These are phyloP conservation scores for Helostoma temminkii DNA, from an alignment of 2,797 vertebrate genomes.

Conservation along the genomic window DNA sequence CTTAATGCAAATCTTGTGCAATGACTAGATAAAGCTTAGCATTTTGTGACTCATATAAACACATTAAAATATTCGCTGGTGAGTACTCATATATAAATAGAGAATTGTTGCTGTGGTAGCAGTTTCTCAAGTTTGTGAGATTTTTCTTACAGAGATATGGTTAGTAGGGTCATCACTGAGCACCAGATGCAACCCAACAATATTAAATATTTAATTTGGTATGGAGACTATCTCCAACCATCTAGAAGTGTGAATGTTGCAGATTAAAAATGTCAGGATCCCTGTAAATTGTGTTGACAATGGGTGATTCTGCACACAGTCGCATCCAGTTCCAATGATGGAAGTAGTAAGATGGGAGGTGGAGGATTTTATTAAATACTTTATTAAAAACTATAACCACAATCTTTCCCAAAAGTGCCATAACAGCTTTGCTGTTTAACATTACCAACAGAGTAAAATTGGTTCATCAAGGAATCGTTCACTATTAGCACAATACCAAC, in stretches of 20 bases:
- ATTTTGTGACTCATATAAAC: conserved; percentile 9
- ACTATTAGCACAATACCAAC: not conserved
- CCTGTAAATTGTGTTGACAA: not conserved
- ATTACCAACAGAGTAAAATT: too few species aligned
- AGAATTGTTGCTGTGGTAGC: conserved; percentile 1
- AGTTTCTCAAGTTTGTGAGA: not conserved
- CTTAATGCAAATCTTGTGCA: conserved; percentile 17
- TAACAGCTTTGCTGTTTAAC: too few species aligned
- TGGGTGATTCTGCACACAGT: not conserved
- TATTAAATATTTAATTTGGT: too few species aligned
- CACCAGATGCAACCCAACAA: not conserved
- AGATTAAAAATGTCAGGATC: not conserved
- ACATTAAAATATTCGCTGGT: conserved; percentile 12
- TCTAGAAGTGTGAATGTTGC: not conserved
- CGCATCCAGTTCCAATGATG: not conserved
- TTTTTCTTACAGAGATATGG: too few species aligned
- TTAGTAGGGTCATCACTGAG: too few species aligned
- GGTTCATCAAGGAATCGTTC: not conserved
- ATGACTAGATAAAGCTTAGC: conserved; percentile 13
- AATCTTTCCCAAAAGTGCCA: too few species aligned
- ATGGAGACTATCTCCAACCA: not conserved
- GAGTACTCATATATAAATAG: not conserved
- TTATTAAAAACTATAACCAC: too few species aligned
- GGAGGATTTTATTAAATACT: too few species aligned
- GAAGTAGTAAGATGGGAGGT: too few species aligned